phyloP scores from a whole-genome alignment of 2,113 vertebrate genomes.

The Cyanistes caeruleus region DNA sequence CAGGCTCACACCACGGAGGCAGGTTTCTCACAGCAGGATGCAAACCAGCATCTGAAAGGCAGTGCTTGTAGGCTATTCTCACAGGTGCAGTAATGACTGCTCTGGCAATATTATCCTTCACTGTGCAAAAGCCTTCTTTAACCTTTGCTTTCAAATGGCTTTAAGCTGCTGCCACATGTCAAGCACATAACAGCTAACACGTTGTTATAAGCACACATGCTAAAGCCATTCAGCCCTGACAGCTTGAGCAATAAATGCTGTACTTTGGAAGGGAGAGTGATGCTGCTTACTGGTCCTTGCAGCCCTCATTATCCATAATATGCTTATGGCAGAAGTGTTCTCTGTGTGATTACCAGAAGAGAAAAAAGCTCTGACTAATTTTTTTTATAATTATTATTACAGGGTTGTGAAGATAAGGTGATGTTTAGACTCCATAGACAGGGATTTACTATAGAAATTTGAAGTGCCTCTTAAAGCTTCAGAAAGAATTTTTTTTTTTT shows the following conservation, averaged over 20 bases:
- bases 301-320: neutral
- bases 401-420: neutral
- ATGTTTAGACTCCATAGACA: neutral
- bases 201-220: neutral
- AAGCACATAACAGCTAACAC: neutral
- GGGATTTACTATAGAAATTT: neutral
- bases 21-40: neutral
- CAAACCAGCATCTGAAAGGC: neutral
- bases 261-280: neutral
- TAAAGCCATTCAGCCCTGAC: neutral
- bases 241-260: neutral
- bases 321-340: neutral
- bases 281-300: neutral
- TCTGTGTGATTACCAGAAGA: neutral
- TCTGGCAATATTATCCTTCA: neutral
- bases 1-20: accelerated
- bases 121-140: neutral
- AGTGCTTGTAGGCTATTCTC: neutral
- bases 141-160: neutral
- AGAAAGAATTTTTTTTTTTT: neutral
- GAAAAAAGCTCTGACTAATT: neutral
- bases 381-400: neutral
- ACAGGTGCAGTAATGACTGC: neutral
- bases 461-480: neutral
- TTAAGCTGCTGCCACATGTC: neutral